phyloP scores from a whole-genome alignment of 2,113 vertebrate species.

The Sinocyclocheilus rhinocerous region DNA sequence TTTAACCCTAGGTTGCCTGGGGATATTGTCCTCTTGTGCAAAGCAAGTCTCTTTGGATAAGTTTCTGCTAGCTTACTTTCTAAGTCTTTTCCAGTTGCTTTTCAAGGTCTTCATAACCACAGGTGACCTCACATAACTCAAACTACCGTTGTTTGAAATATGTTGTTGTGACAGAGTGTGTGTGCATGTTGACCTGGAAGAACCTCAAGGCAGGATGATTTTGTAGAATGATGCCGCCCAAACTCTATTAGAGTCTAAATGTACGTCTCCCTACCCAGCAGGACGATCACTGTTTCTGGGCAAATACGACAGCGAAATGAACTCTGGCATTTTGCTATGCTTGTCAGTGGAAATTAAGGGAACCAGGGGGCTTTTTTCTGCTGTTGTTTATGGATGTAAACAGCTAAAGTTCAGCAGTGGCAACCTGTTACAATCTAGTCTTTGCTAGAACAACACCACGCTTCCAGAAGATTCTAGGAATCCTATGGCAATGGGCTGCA shows the following conservation, averaged over 20 bases:
- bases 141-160: slow-evolving; percentile 21
- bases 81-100: not conserved
- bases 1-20: not conserved
- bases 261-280: not conserved
- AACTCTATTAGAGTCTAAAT: slow-evolving; percentile 22
- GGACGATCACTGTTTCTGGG: slow-evolving; percentile 14
- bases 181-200: not conserved
- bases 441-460: slow-evolving; percentile 15
- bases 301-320: slow-evolving; percentile 25
- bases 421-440: slow-evolving; percentile 65
- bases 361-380: not conserved
- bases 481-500: not conserved
- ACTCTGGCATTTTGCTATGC: not conserved
- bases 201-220: slow-evolving; percentile 19
- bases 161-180: not conserved
- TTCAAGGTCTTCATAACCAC: not conserved
- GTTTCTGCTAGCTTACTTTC: not conserved
- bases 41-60: not conserved
- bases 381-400: slow-evolving; percentile 41
- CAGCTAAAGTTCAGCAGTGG: slow-evolving; percentile 65
- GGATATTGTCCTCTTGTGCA: not conserved
- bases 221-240: slow-evolving; percentile 6
- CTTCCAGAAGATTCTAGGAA: not conserved
- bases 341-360: slow-evolving; percentile 31
- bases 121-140: not conserved